Base-by-base conservation (phyloP, 2,888 invertebrate genomes). In the Labia minor region DNA sequence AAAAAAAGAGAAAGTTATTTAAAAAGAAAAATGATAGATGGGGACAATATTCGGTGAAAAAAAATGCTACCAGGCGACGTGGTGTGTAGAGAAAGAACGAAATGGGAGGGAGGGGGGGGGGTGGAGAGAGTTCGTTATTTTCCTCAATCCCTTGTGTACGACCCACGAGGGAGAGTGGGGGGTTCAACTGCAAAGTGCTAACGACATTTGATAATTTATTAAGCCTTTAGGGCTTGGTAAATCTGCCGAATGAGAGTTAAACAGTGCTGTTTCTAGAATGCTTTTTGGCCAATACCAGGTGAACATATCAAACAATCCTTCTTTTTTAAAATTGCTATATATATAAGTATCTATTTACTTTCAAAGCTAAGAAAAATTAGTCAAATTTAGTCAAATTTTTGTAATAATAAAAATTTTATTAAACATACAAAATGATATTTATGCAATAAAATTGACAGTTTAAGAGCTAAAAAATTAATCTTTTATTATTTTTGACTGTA, bases 201-300 rank as follows among this genome's bases (percentile, higher is more conserved):
- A 49, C 49, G 49, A 49, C 49, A 49, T 49, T 49, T 49, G 49
- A 49, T 49, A 49, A 49, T 49, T 49, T 49, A 49, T 49, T 49
- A 49, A 49, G 49, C 49, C 49, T 49, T 49, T 49, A 49, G 49
- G 49, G 49, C 16, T 49, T n/a, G 49, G 49, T 2, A 49, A 49
- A 49, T 49, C 49, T 49, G 49, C 49, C 49, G 49, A 49, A 49
- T 49, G 49, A 14, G 49, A 14, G 49, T 49, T 49, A 49, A 49
- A 49, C 26, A 26, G 26, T 26, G 26, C 4, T 3, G 26, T 26
- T 26, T 8, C 26, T 26, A 8, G 26, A 8, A 8, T n/a, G n/a
- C n/a, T n/a, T n/a, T 26, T 26, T 26, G n/a, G 26, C 26, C 26
- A 8, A 8, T 6, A 6, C 8, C 26, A 26, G 26, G 26, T 26